phyloP scores from a whole-genome alignment of 1,140 invertebrate genomes.

The Atta cephalotes region DNA sequence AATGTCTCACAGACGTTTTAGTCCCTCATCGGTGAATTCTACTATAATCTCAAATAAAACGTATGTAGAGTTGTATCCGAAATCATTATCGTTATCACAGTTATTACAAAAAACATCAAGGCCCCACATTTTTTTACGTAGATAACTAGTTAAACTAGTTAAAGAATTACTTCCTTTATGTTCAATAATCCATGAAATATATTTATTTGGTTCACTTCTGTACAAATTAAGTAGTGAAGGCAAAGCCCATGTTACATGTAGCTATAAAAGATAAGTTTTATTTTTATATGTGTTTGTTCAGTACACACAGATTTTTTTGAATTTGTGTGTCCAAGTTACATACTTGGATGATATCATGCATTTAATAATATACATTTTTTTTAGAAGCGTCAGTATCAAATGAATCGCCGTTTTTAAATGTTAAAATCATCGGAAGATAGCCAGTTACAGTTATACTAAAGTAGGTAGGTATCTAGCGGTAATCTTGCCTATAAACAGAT shows the following conservation, averaged over 20 bases:
- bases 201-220: slow-evolving; percentile 92
- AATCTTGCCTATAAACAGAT: slow-evolving; percentile 89
- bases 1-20: slow-evolving; percentile 89
- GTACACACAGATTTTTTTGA: background rate
- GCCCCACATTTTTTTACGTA: slow-evolving; percentile 94
- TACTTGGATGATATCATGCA: slow-evolving; percentile 90
- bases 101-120: slow-evolving; percentile 91
- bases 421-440: slow-evolving; percentile 88
- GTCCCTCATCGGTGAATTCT: slow-evolving; percentile 92
- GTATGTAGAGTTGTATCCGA: slow-evolving; percentile 91
- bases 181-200: slow-evolving; percentile 93
- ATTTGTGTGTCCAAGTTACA: slow-evolving; percentile 16
- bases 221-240: slow-evolving; percentile 91
- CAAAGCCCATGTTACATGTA: slow-evolving; percentile 93
- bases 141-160: slow-evolving; percentile 88
- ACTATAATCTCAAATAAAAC: slow-evolving; percentile 92
- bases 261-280: slow-evolving; percentile 79
- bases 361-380: slow-evolving; percentile 92
- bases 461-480: slow-evolving; percentile 80
- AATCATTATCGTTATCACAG: slow-evolving; percentile 89
- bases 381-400: slow-evolving; percentile 89
- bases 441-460: slow-evolving; percentile 83
- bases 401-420: slow-evolving; percentile 84
- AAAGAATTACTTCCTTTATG: slow-evolving; percentile 96
- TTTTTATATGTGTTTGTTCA: slow-evolving; percentile 7